Percentiles rank a stretch among this genome's conserved stretches.
Evolutionary conservation across 2,797 vertebrate species (phyloP).

Genomic region (Otus scops): DNA sequence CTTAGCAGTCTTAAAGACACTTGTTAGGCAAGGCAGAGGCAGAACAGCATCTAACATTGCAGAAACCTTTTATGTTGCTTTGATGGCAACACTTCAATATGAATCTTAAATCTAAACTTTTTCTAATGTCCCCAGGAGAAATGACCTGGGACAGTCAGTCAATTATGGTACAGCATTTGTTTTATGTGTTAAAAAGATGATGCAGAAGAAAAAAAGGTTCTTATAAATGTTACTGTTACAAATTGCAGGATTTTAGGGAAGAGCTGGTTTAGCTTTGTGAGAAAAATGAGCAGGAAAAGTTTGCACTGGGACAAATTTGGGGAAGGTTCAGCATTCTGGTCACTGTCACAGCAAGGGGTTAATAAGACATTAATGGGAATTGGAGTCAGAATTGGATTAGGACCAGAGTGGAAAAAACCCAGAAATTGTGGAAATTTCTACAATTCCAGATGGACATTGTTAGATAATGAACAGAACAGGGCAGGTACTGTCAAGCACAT

Average conservation of each 20-base stretch:
- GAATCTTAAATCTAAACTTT: not conserved
- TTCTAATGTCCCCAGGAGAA: not conserved
- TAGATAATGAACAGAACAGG: not conserved
- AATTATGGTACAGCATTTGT: not conserved
- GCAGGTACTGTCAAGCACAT: not conserved
- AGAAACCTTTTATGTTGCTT: slow-evolving; percentile 15
- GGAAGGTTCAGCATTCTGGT: not conserved
- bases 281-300: not conserved
- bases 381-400: not conserved
- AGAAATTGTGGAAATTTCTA: not conserved
- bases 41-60: not conserved
- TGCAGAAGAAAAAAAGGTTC: not conserved
- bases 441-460: not conserved
- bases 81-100: not conserved
- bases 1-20: slow-evolving; percentile 8
- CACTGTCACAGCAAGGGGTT: not conserved
- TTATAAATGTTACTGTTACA: not conserved
- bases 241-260: not conserved
- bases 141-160: not conserved
- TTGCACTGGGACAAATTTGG: not conserved
- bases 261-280: not conserved
- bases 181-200: not conserved
- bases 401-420: not conserved
- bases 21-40: slow-evolving; percentile 3
- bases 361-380: not conserved